Percentiles rank a stretch among this genome's conserved stretches.
These are phyloP conservation scores for Ptilorrhoa leucosticta DNA, from an alignment of 2,113 vertebrate species.

Conservation along the genomic window DNA sequence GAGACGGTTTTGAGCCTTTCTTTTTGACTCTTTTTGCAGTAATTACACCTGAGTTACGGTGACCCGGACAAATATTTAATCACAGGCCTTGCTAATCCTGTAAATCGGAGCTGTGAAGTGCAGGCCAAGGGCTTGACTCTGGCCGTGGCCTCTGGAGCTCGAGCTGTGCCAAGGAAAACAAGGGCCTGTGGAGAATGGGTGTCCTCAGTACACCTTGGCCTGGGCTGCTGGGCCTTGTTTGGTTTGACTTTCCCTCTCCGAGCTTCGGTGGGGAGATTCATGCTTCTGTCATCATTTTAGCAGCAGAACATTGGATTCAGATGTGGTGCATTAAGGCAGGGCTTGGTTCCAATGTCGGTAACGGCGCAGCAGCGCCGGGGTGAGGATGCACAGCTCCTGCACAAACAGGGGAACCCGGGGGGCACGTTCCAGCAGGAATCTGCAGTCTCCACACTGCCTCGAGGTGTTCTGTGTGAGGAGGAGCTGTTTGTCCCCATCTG, in stretches of 20 bases:
- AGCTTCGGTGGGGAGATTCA: slow-evolving; percentile 16
- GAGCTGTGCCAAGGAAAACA: slow-evolving; percentile 48
- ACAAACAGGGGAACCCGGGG: not conserved
- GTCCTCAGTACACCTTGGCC: slow-evolving; percentile 59
- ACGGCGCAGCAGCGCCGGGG: not conserved
- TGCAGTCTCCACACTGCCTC: not conserved
- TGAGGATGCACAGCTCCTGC: not conserved
- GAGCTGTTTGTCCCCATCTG: not conserved
- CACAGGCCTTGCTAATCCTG: slow-evolving; percentile 35
- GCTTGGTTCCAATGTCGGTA: slow-evolving; percentile 17
- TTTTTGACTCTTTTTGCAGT: not conserved
- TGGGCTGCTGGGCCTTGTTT: not conserved
- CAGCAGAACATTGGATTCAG: slow-evolving; percentile 25
- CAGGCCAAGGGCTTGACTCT: slow-evolving; percentile 13
- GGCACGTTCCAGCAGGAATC: not conserved
- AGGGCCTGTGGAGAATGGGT: not conserved
- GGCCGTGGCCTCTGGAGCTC: not conserved
- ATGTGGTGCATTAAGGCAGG: not conserved
- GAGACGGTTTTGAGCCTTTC: slow-evolving; percentile 13
- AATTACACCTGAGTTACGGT: slow-evolving; percentile 28
- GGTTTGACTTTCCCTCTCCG: not conserved
- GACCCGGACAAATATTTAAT: slow-evolving; percentile 63
- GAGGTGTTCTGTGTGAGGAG: not conserved
- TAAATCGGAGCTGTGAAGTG: slow-evolving; percentile 45
- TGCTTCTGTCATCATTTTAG: slow-evolving; percentile 36